phyloP scores from a whole-genome alignment of 2,113 vertebrate genomes.

The Rostratula benghalensis region DNA sequence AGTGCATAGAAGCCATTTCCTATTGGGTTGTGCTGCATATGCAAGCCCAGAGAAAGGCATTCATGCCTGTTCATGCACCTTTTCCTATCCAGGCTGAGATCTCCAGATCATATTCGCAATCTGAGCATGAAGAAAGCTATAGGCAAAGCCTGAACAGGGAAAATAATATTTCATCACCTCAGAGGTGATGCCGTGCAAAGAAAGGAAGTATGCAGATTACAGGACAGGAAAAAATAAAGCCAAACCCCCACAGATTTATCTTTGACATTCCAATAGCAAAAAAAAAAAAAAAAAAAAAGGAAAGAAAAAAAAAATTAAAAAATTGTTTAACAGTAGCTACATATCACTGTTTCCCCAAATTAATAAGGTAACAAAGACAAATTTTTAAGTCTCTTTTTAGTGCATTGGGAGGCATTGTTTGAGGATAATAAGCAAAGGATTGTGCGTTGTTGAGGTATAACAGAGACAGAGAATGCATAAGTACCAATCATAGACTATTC shows the following conservation, averaged over 20 bases:
- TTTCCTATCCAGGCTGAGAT: background rate
- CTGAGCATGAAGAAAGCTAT: background rate
- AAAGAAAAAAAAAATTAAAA: background rate
- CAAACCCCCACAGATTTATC: background rate
- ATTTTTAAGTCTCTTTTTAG: background rate
- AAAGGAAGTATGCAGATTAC: background rate
- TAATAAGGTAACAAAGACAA: background rate
- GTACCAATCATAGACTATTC: background rate
- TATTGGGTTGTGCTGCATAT: rapidly evolving
- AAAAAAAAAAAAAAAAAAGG: background rate
- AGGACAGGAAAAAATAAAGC: background rate
- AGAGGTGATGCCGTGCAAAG: background rate
- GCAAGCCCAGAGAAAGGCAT: background rate
- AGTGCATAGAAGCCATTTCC: background rate
- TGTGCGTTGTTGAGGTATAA: background rate
- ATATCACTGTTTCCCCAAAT: background rate
- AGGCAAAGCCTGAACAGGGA: background rate
- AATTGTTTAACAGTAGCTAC: background rate
- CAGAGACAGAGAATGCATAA: background rate
- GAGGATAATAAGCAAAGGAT: background rate
- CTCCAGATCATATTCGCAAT: background rate
- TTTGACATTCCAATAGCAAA: background rate
- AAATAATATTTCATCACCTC: background rate
- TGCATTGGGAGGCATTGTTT: background rate
- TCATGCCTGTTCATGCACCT: background rate